Base-by-base conservation (phyloP, 1,140 invertebrate species). In the Sarcophaga bullata region DNA sequence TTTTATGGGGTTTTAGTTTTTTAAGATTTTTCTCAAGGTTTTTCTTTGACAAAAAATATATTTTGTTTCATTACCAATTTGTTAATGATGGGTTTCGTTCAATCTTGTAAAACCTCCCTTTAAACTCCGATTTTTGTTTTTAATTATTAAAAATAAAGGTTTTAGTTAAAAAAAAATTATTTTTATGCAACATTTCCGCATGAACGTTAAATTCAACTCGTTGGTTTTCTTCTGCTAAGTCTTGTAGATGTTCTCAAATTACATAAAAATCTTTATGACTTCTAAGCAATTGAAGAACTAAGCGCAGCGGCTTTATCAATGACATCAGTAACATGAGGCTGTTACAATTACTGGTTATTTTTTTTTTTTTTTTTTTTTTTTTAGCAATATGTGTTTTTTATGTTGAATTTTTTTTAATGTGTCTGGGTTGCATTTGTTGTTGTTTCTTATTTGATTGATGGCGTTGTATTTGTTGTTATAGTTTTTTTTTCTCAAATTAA, bases 291-390 rank as follows among this genome's bases (percentile, higher is more conserved):
- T 19, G 62, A 17, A 72, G 62, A 17, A 72, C 17, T 49, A 76
- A n/a, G 46, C 13, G 6, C 75, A 52, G 50, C 50, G 17, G 48
- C 10, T 49, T 62, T 76, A 49, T 17, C 17, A 52, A 76, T 76
- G 19, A 78, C 50, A 78, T 78, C 75, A 50, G 75, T 78, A 50
- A 78, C 10, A 15, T n/a, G n/a, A 11, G 3, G 75, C 75, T 78
- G 75, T 78, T 78, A 11, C 75, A 49, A 78, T 76, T 78, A 78
- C 75, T 50, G 75, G 50, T 78, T 15, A 17, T 78, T 50, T 78
- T 68, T 19, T 15, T 68, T 19, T 50, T 78, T n/a, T 75, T 47
- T 75, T 75, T 50, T 78, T 48, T 7, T 50, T 78, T 47, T 17
- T 50, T 48, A 5, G 19, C 19, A 48, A 19, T 78, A 9, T 78